Evolutionary conservation across 2,797 vertebrate species (phyloP).

Genomic region (Dallia pectoralis): DNA sequence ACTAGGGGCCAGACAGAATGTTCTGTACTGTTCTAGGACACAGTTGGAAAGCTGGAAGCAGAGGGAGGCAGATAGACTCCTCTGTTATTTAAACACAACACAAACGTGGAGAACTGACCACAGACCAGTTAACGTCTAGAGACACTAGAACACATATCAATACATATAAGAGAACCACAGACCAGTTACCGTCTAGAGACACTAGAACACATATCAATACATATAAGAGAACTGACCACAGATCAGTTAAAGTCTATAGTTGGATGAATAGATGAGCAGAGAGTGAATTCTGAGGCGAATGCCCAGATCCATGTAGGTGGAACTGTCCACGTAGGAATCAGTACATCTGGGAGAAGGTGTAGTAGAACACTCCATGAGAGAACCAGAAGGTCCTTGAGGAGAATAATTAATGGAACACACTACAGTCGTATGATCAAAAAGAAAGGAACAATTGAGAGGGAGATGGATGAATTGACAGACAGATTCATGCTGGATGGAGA

Average conservation of each 20-base stretch:
- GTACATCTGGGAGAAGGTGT: background rate
- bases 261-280: background rate
- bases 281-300: background rate
- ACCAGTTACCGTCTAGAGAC: too few relatives aligned
- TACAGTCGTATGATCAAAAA: background rate
- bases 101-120: background rate
- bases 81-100: background rate
- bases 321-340: background rate
- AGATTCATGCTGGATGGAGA: background rate
- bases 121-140: too few relatives aligned
- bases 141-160: too few relatives aligned
- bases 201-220: too few relatives aligned
- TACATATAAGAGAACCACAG: too few relatives aligned
- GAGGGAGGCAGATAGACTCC: background rate
- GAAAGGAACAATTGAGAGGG: background rate
- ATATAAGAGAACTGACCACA: background rate
- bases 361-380: slow-evolving; percentile 30
- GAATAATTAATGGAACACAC: background rate
- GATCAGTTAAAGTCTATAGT: too few relatives aligned
- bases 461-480: background rate
- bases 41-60: background rate
- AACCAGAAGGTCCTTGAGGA: slow-evolving; percentile 18
- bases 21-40: background rate
- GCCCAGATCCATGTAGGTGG: background rate
- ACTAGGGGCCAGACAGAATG: background rate